Evolutionary conservation across 1,140 invertebrate genomes (phyloP).

Genomic region (Calephelis virginiensis): DNA sequence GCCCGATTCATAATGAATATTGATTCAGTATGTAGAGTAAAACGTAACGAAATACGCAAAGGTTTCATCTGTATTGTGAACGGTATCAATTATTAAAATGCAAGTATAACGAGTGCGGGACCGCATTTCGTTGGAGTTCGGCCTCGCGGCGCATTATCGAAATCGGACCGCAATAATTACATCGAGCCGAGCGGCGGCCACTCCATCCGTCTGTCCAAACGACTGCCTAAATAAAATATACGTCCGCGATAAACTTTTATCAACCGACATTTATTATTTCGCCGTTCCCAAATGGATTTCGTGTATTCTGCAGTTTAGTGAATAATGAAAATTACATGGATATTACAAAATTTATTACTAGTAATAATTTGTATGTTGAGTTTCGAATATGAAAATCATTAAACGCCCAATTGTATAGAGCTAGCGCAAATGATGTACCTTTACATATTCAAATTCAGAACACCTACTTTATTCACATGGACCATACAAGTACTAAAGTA

Average conservation of each 20-base stretch:
- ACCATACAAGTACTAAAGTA: too few species aligned
- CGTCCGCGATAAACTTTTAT: conserved; percentile 61
- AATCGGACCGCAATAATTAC: conserved; percentile 75
- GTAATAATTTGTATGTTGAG: too few species aligned
- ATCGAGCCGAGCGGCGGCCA: conserved; percentile 58
- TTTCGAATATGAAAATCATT: too few species aligned
- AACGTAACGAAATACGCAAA: conserved; percentile 38
- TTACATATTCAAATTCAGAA: too few species aligned
- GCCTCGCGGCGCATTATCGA: conserved; percentile 71
- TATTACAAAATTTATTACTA: too few species aligned
- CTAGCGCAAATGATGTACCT: too few species aligned
- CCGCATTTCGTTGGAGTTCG: conserved; percentile 62
- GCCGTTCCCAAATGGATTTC: conserved; percentile 30
- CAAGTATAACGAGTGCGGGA: conserved; percentile 63
- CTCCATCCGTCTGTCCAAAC: conserved; percentile 63
- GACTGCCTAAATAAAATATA: conserved; percentile 62
- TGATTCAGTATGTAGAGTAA: conserved; percentile 8
- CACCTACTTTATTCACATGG: too few species aligned
- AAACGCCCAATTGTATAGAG: too few species aligned
- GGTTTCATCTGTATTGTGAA: conserved; percentile 57
- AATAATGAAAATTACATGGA: neutral
- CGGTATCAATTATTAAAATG: conserved; percentile 72
- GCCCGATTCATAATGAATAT: neutral
- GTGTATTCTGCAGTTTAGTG: conserved; percentile 2
- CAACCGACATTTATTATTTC: conserved; percentile 53